Percentiles rank a stretch among this genome's conserved stretches.
Conservation (phyloP, 1,140 invertebrate species). For the Tetramorium parvispinum region DNA sequence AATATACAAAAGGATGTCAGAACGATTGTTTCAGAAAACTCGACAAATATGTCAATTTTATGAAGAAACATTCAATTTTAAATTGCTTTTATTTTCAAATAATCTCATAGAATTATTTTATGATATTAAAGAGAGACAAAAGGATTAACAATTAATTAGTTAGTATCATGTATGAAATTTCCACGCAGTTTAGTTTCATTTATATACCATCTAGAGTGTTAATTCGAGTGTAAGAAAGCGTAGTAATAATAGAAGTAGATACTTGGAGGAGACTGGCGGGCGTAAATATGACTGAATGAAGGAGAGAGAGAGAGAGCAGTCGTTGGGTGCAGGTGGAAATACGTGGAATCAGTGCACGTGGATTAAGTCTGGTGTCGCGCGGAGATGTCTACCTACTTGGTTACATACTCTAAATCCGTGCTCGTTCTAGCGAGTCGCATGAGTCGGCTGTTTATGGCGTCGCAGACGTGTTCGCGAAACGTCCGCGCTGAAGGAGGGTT, state of each 20-base stretch:
- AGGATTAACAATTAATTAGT: neutral
- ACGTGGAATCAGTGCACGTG: neutral
- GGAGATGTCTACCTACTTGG: conserved; percentile 58
- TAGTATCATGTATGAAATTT: neutral
- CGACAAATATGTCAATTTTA: neutral
- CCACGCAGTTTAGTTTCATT: conserved; percentile 49
- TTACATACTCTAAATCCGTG: conserved; percentile 62
- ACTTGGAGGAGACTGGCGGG: neutral
- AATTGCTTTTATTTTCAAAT: neutral
- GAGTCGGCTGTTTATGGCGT: conserved; percentile 75
- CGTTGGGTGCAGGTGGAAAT: conserved; percentile 18
- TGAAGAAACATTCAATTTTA: neutral
- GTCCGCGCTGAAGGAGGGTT: conserved; percentile 56
- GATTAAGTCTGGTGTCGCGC: conserved; percentile 36
- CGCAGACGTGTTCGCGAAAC: conserved; percentile 72
- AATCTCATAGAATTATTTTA: neutral
- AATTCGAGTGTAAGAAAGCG: conserved; percentile 47
- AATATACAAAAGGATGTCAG: neutral
- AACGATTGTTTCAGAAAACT: neutral
- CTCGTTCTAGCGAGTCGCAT: conserved; percentile 72
- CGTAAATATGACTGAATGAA: conserved; percentile 19
- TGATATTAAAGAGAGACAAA: neutral
- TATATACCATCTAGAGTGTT: neutral
- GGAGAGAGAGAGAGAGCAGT: neutral
- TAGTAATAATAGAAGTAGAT: neutral